phyloP scores from a whole-genome alignment of 2,888 invertebrate genomes.

The Plebejus argus region DNA sequence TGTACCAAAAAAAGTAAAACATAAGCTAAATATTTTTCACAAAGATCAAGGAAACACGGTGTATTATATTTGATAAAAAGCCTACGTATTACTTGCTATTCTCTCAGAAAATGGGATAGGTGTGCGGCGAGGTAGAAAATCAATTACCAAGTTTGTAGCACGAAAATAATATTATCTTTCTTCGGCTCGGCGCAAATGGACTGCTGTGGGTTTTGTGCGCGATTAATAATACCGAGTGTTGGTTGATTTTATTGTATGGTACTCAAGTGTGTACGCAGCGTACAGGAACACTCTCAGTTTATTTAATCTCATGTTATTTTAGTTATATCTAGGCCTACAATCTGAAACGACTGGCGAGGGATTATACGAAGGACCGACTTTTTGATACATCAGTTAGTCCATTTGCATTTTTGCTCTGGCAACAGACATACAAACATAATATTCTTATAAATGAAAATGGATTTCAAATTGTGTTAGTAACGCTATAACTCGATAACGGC shows the following conservation, averaged over 20 bases:
- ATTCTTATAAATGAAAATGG: too few species aligned
- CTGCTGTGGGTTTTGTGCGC: background rate
- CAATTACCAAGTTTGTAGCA: conserved; percentile 26
- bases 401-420: too few species aligned
- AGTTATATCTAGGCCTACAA: too few species aligned
- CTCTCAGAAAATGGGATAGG: conserved; percentile 30
- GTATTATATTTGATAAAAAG: conserved; percentile 28
- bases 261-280: background rate
- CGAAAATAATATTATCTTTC: background rate
- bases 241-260: background rate
- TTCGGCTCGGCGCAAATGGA: background rate
- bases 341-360: too few species aligned
- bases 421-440: too few species aligned
- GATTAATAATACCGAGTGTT: background rate
- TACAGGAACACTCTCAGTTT: background rate
- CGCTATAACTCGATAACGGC: too few species aligned
- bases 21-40: background rate
- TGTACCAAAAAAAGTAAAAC: background rate
- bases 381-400: too few species aligned
- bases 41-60: conserved; percentile 13
- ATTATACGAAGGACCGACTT: too few species aligned
- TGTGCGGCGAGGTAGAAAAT: conserved; percentile 32
- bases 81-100: conserved; percentile 31
- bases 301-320: background rate
- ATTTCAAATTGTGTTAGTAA: too few species aligned